Conservation (phyloP, 1,140 invertebrate genomes). For the Cryptotermes secundus region DNA sequence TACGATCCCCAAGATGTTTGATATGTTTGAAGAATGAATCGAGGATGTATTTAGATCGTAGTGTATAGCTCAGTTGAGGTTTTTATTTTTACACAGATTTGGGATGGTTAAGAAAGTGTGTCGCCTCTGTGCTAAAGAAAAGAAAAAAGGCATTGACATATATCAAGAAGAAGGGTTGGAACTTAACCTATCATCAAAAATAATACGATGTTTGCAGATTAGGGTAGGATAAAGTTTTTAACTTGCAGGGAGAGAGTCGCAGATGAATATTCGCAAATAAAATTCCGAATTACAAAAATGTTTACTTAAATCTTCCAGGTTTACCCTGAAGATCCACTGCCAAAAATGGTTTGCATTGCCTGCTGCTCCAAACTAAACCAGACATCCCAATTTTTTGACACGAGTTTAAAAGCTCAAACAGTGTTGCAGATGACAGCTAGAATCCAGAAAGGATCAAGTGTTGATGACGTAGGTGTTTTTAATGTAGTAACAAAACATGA, state of each 20-base stretch:
- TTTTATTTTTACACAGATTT: neutral
- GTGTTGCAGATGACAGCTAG: neutral
- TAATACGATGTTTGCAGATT: constrained; percentile 15
- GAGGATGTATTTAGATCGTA: no score
- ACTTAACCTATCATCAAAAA: constrained; percentile 10
- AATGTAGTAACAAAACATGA: neutral
- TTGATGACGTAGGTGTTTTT: neutral
- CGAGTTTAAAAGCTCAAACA: neutral
- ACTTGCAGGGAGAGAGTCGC: no score
- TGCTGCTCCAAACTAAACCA: constrained; percentile 8
- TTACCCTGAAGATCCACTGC: neutral
- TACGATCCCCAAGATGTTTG: no score
- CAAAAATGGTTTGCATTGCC: constrained; percentile 2
- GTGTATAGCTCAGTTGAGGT: no score
- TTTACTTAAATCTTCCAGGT: neutral
- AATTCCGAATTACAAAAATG: no score
- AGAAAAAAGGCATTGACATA: neutral
- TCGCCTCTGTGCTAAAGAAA: constrained; percentile 15
- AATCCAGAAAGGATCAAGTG: neutral
- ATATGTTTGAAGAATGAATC: no score
- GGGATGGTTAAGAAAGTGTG: neutral
- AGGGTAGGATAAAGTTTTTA: neutral
- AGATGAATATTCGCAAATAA: no score
- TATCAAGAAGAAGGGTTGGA: neutral
- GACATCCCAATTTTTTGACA: neutral